These are phyloP conservation scores for Arizona elegans DNA, from an alignment of 2,113 vertebrate genomes.

Conservation along the genomic window DNA sequence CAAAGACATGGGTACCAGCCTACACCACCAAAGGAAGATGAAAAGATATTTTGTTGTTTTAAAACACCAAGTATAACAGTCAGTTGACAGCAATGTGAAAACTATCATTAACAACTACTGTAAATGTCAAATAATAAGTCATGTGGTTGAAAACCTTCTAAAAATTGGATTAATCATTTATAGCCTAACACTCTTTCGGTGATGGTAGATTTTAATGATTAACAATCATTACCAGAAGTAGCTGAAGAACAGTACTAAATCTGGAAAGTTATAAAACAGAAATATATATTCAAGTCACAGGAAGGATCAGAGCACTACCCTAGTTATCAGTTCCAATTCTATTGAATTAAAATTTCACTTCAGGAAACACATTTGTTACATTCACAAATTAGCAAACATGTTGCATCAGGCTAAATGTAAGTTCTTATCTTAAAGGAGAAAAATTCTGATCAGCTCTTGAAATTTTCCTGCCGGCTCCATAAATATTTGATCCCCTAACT, in stretches of 20 bases:
- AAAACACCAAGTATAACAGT: not conserved
- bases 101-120: not conserved
- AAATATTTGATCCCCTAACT: not conserved
- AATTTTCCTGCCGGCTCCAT: not conserved
- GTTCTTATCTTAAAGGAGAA: not conserved
- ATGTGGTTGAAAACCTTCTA: not conserved
- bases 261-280: not conserved
- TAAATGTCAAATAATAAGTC: not conserved
- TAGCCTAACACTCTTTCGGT: conserved; percentile 33
- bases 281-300: not conserved
- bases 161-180: conserved; percentile 52
- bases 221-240: conserved; percentile 24
- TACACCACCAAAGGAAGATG: not conserved
- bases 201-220: conserved; percentile 47
- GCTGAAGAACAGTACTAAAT: not conserved
- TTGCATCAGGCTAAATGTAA: not conserved
- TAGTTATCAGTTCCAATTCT: not conserved
- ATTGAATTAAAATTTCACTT: not conserved
- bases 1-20: not conserved
- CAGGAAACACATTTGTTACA: not conserved
- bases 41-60: not conserved
- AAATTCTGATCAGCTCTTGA: not conserved
- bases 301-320: not conserved
- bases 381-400: not conserved
- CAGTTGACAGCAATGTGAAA: not conserved